These are phyloP conservation scores for Netelia melanura DNA, from an alignment of 2,888 invertebrate species.

Conservation along the genomic window DNA sequence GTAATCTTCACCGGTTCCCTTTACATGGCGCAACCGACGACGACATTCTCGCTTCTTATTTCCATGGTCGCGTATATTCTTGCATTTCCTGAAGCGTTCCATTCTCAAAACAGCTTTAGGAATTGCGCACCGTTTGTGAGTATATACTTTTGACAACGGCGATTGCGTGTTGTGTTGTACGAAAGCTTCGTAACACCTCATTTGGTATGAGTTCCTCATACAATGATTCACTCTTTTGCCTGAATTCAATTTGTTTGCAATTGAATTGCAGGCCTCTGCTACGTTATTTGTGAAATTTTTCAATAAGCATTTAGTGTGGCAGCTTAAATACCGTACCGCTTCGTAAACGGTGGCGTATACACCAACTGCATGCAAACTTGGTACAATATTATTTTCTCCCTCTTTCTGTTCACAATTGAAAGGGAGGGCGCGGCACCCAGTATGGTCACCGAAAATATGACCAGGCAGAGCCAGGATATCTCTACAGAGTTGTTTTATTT, in stretches of 20 bases:
- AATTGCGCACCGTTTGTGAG: background rate
- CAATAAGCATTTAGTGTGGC: no score
- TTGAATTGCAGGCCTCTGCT: no score
- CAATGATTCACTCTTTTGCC: slow-evolving; percentile 73
- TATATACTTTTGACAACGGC: slow-evolving; percentile 32
- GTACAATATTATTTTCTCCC: slow-evolving; percentile 42
- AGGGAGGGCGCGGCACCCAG: no score
- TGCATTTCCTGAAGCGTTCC: slow-evolving; percentile 7
- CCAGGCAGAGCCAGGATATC: slow-evolving; percentile 58
- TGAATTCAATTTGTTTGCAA: slow-evolving; percentile 46
- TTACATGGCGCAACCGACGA: no score
- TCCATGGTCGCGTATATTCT: background rate
- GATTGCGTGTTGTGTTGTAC: slow-evolving; percentile 76
- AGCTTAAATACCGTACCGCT: background rate
- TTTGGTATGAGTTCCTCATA: slow-evolving; percentile 75
- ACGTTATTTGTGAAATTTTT: no score
- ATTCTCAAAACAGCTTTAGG: slow-evolving; percentile 27
- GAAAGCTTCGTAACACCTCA: slow-evolving; percentile 76
- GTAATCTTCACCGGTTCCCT: no score
- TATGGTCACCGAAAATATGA: no score
- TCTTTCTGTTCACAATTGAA: no score
- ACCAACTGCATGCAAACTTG: slow-evolving; percentile 37
- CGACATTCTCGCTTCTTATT: no score
- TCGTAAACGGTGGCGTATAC: slow-evolving; percentile 52
- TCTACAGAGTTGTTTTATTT: slow-evolving; percentile 18